A percentile compares a stretch with the other conserved stretches of the same genome.
Evolutionary conservation across 2,113 vertebrate genomes (phyloP).

Genomic region (Takifugu flavidus): DNA sequence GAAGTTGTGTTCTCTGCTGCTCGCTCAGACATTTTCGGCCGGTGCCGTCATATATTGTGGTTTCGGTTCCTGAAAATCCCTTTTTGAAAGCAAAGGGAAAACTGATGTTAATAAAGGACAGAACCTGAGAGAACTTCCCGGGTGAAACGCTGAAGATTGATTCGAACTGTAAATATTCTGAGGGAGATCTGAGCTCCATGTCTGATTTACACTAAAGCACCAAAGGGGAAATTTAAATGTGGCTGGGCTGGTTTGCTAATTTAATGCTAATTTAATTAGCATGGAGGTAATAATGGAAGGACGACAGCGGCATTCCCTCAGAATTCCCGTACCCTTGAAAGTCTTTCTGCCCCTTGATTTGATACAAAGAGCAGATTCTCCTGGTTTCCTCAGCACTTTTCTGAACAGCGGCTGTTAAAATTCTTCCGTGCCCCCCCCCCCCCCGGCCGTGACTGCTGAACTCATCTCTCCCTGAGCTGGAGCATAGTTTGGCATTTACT

Average conservation of each 20-base stretch:
- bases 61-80: conserved; percentile 16
- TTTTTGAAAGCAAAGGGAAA: too few species aligned
- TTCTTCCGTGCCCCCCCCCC: conserved; percentile 3
- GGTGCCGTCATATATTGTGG: conserved; percentile 8
- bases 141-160: too few species aligned
- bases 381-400: conserved; percentile 1
- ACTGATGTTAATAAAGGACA: not conserved
- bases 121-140: too few species aligned
- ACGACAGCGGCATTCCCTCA: too few species aligned
- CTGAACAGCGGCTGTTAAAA: conserved; percentile 5
- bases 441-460: too few species aligned
- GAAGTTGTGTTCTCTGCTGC: not conserved
- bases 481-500: not conserved
- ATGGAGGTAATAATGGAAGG: conserved; percentile 47
- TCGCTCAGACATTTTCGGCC: conserved; percentile 4
- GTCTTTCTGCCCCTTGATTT: not conserved
- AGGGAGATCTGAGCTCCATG: not conserved
- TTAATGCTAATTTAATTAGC: conserved; percentile 27
- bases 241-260: not conserved
- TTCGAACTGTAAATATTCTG: not conserved
- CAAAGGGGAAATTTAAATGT: conserved; percentile 36
- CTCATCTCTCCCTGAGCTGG: too few species aligned
- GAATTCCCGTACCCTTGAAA: not conserved
- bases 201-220: conserved; percentile 18
- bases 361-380: not conserved